Evolutionary conservation across 37 sponge, comb jelly and placozoan species (phyloP).

Genomic region (Dysidea cf. avara): DNA sequence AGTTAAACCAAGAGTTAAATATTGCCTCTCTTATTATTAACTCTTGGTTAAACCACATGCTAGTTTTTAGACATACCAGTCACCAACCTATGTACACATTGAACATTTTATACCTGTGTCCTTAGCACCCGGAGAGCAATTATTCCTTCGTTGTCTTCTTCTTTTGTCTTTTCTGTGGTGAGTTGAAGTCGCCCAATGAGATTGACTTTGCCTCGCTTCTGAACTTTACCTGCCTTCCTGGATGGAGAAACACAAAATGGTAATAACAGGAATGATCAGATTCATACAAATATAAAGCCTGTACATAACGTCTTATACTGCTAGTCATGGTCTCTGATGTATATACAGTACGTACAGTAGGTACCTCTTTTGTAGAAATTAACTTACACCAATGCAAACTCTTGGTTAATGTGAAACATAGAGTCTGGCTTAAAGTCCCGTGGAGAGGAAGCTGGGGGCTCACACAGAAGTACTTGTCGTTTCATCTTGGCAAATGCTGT

Average conservation of each 20-base stretch:
- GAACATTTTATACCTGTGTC: conserved; percentile 88
- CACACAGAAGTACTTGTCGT: conserved; percentile 73
- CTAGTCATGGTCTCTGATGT: too few relatives aligned
- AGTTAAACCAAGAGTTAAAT: too few relatives aligned
- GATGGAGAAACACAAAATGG: conserved; percentile 4
- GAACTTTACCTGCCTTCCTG: conserved; percentile 80
- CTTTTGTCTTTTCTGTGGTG: conserved; percentile 86
- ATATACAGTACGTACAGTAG: too few relatives aligned
- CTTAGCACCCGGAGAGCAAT: conserved; percentile 76
- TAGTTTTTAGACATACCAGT: too few relatives aligned
- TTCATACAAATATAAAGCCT: neutral
- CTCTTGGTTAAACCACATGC: too few relatives aligned
- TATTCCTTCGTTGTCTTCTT: conserved; percentile 90
- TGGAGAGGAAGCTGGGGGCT: conserved; percentile 49
- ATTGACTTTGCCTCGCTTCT: conserved; percentile 86
- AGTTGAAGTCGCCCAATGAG: conserved; percentile 89
- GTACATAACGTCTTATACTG: too few relatives aligned
- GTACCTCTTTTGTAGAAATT: neutral
- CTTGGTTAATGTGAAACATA: conserved; percentile 76
- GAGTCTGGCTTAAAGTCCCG: conserved; percentile 66
- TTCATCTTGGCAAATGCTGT: conserved; percentile 80
- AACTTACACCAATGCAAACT: conserved; percentile 88
- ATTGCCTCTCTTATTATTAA: too few relatives aligned
- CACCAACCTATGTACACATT: too few relatives aligned
- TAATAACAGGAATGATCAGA: neutral